phyloP scores from a whole-genome alignment of 1,140 invertebrate species.

The Eurosta solidaginis region DNA sequence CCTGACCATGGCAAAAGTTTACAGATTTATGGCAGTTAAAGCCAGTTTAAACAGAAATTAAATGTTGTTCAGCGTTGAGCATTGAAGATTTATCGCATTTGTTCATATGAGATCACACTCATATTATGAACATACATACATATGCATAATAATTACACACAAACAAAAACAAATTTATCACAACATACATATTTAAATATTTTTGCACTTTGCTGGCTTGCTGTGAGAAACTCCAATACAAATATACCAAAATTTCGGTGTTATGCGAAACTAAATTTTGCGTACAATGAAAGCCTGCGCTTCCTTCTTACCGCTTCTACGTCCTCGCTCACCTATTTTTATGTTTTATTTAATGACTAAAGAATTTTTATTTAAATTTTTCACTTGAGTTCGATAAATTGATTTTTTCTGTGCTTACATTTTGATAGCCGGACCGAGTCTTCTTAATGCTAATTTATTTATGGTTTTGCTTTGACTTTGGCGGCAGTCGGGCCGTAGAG shows the following conservation, averaged over 20 bases:
- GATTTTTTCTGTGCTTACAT: not conserved
- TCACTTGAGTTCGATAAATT: not conserved
- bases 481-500: not conserved
- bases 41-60: conserved; percentile 12
- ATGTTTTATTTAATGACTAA: conserved; percentile 57
- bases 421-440: not conserved
- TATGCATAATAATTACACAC: too few relatives aligned
- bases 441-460: not conserved
- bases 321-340: not conserved
- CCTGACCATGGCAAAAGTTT: not conserved
- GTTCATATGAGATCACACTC: not conserved
- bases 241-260: not conserved
- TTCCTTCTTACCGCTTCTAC: not conserved
- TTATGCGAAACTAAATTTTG: not conserved
- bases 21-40: conserved; percentile 24
- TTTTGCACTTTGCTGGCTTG: not conserved
- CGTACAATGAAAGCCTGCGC: not conserved
- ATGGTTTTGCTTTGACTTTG: not conserved
- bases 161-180: too few relatives aligned
- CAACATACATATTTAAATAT: not conserved
- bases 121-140: not conserved
- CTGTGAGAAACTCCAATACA: not conserved
- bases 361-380: conserved; percentile 54
- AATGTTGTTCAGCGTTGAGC: conserved; percentile 23
- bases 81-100: conserved; percentile 18